These are phyloP conservation scores for Donacobius atricapilla DNA, from an alignment of 2,113 vertebrate species.

Conservation along the genomic window DNA sequence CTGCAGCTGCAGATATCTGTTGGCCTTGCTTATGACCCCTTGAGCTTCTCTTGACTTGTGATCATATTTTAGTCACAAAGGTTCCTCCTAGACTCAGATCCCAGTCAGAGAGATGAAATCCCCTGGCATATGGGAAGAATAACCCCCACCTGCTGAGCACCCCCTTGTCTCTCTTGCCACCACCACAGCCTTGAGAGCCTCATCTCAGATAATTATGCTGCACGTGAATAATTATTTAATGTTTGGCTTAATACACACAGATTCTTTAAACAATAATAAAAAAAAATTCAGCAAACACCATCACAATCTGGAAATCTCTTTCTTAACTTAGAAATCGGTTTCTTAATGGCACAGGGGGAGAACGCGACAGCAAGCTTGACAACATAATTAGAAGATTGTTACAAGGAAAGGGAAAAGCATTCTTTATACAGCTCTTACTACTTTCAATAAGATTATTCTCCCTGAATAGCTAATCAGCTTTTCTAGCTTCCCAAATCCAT, in stretches of 20 bases:
- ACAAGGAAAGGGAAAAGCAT: constrained; percentile 73
- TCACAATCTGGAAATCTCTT: constrained; percentile 76
- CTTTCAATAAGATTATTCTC: constrained; percentile 79
- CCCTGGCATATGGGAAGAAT: background rate
- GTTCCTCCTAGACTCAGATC: background rate
- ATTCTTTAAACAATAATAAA: constrained; percentile 75
- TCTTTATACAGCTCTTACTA: constrained; percentile 74
- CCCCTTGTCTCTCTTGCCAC: background rate
- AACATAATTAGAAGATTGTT: constrained; percentile 85
- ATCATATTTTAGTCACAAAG: background rate
- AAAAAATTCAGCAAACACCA: constrained; percentile 76
- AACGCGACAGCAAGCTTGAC: constrained; percentile 76
- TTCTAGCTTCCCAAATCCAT: constrained; percentile 72
- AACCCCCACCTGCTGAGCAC: background rate
- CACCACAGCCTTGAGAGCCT: background rate
- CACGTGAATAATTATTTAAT: constrained; percentile 67
- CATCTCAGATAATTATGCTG: constrained; percentile 45
- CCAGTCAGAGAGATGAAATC: background rate
- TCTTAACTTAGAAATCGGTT: constrained; percentile 75
- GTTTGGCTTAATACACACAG: constrained; percentile 73
- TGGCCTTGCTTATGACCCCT: background rate
- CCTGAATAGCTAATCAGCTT: constrained; percentile 83
- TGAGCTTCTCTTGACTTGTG: background rate
- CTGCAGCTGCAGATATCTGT: background rate
- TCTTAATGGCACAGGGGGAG: constrained; percentile 75